Evolutionary conservation across 35 echinoderm and acorn worm genomes (phyloP), one percentile per base, ranked within the genome.

Genomic region (Ophioderma brevispina): DNA sequence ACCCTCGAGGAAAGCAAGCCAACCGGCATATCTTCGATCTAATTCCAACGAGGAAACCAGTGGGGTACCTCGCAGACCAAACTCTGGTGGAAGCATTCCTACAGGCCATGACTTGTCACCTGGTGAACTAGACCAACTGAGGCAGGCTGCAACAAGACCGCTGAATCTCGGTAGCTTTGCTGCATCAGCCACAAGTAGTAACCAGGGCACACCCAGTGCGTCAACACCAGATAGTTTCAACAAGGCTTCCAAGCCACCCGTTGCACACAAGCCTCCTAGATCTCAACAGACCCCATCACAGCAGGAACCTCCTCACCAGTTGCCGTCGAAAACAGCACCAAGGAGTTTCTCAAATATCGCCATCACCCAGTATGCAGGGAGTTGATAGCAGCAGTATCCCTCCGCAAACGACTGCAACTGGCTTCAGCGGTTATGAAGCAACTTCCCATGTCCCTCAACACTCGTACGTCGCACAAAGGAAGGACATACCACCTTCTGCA

Each of bases 21-120:
- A 70, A 25, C 59, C 59, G n/a, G 59, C 6, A 30, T 70, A 70
- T 70, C 15, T 70, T 3, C 59, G 96, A 33, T 94, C 92, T 6
- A 78, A 91, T 50, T 98, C 96, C 14, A 92, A 98, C 70, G 96
- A 98, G 19, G 59, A 70, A 70, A 15, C 59, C 2, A 30, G 17
- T 70, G 15, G 17, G 10, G 59, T 70, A 25, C 59, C 59, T 70
- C 15, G 59, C 17, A 70, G 59, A 30, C 59, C 59, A 25, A 70
- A 70, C 28, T 70, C 59, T 18, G 59, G 59, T 25, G 59, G 59
- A 2, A 25, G 1, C n/a, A 70, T 70, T 25, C 59, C 59, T 30
- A 13, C 59, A 30, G 41, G 41, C 5, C 59, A 70, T 25, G 59
- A 70, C 1, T 13, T 70, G n/a, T 70, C 59, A 15, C 59, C 59